Evolutionary conservation across 2,113 vertebrate genomes (phyloP).

Genomic region (Psilopogon haemacephalus): DNA sequence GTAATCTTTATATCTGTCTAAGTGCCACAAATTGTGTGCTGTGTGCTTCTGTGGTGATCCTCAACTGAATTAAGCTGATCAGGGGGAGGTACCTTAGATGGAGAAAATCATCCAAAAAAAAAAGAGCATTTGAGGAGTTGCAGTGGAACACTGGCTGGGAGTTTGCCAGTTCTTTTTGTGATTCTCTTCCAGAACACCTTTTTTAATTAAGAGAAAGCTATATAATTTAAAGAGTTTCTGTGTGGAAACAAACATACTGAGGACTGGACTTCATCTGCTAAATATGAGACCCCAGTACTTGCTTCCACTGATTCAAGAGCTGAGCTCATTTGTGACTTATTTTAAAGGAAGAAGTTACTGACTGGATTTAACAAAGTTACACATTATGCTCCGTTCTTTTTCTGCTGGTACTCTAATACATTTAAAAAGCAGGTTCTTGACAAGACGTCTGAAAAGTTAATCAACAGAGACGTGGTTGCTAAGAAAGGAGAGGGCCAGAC

Average conservation of each 20-base stretch:
- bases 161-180: background rate
- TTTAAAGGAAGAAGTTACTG: background rate
- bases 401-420: background rate
- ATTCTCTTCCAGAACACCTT: background rate
- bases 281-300: background rate
- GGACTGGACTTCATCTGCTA: background rate
- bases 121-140: background rate
- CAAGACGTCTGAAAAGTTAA: background rate
- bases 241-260: background rate
- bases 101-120: background rate
- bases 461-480: background rate
- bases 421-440: background rate
- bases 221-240: background rate
- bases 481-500: background rate
- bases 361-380: background rate
- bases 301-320: background rate
- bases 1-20: conserved; percentile 15
- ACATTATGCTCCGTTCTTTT: background rate
- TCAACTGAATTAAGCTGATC: background rate
- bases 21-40: background rate
- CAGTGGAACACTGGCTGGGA: background rate
- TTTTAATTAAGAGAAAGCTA: background rate
- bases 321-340: background rate
- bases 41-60: background rate
- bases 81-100: background rate